Evolutionary conservation across 2,797 vertebrate species (phyloP).

Genomic region (Dryobates pubescens): DNA sequence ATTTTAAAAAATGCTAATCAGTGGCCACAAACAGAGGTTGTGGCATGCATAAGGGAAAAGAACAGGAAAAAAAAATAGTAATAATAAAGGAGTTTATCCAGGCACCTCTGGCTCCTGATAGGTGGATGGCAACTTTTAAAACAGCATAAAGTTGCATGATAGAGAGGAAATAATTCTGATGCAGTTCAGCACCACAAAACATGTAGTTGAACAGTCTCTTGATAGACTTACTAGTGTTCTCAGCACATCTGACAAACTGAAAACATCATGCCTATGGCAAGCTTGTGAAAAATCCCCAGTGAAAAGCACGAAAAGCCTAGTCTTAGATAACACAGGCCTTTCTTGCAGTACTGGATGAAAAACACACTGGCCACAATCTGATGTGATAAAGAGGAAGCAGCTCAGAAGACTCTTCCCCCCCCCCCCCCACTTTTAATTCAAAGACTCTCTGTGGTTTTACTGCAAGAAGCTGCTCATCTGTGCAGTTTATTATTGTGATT

Average conservation of each 20-base stretch:
- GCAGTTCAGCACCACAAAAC: background rate
- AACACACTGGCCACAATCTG: background rate
- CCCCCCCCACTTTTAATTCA: background rate
- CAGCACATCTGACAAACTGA: background rate
- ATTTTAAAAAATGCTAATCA: background rate
- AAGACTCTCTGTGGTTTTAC: slow-evolving; percentile 10
- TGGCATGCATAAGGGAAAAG: background rate
- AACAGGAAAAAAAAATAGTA: background rate
- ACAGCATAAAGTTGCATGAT: background rate
- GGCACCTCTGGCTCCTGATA: background rate
- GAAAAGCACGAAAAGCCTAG: background rate
- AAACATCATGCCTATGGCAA: background rate
- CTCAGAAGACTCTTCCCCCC: background rate
- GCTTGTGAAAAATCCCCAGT: background rate
- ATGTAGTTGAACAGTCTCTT: rapidly evolving
- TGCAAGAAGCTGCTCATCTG: background rate
- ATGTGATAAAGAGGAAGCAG: background rate
- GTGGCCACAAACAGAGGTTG: background rate
- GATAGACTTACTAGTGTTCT: background rate
- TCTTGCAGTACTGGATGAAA: background rate
- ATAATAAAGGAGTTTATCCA: background rate
- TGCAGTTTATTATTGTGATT: slow-evolving; percentile 24
- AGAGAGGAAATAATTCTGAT: background rate
- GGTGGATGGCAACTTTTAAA: background rate
- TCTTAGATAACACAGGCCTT: background rate